Evolutionary conservation across 2,888 invertebrate species (phyloP).

Genomic region (Ectemnius lituratus): DNA sequence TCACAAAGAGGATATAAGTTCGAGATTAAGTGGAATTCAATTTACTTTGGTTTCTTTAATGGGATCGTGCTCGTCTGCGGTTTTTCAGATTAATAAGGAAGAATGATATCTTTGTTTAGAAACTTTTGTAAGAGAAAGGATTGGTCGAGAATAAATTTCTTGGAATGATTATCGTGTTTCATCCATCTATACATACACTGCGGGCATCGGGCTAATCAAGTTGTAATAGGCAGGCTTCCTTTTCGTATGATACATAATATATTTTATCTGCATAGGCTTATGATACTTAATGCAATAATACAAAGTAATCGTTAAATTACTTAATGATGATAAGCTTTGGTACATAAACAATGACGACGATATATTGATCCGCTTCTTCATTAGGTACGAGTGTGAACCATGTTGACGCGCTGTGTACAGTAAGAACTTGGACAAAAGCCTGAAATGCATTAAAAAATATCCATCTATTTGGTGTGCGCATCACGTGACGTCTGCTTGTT

Average conservation of each 20-base stretch:
- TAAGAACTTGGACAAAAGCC: constrained; percentile 50
- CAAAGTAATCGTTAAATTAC: constrained; percentile 76
- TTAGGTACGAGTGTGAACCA: constrained; percentile 55
- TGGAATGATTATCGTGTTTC: constrained; percentile 34
- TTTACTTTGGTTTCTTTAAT: not conserved
- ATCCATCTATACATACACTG: not conserved
- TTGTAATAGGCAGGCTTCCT: constrained; percentile 10
- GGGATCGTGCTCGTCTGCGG: not conserved
- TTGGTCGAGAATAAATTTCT: constrained; percentile 59
- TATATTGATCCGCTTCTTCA: constrained; percentile 63
- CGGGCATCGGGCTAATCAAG: not conserved
- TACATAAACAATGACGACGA: constrained; percentile 76
- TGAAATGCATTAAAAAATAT: constrained; percentile 57
- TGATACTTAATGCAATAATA: constrained; percentile 75
- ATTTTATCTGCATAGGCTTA: constrained; percentile 73
- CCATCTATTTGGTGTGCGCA: constrained; percentile 56
- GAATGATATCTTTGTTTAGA: constrained; percentile 49
- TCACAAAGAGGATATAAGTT: constrained; percentile 7
- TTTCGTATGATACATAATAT: constrained; percentile 72
- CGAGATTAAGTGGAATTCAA: not conserved
- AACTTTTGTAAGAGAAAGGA: constrained; percentile 58
- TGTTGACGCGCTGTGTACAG: constrained; percentile 53
- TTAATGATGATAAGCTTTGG: constrained; percentile 77
- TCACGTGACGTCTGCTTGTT: constrained; percentile 52
- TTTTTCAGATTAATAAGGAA: constrained; percentile 15